phyloP scores from a whole-genome alignment of 1,140 invertebrate species.

The Tetragnatha versicolor region DNA sequence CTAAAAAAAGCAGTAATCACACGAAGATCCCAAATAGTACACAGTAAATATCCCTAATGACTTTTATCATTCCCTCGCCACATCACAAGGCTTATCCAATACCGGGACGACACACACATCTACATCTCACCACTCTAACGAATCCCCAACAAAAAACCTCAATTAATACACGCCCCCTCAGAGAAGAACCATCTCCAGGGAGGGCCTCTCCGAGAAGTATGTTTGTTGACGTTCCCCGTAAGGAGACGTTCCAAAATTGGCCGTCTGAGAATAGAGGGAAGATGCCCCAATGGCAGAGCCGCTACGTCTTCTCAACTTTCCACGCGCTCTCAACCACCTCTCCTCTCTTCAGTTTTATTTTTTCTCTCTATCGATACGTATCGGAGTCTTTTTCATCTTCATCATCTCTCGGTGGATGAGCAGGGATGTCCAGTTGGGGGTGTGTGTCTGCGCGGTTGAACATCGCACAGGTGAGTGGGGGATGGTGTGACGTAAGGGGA shows the following conservation, averaged over 20 bases:
- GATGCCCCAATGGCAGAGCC: slow-evolving; percentile 29
- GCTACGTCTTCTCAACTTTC: slow-evolving; percentile 42
- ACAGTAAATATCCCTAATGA: too few species aligned
- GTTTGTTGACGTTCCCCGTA: slow-evolving; percentile 35
- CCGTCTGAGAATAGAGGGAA: slow-evolving; percentile 35
- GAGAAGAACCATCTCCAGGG: too few species aligned
- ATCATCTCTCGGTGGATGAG: background rate
- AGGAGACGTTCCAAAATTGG: slow-evolving; percentile 37
- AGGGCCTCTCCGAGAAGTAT: background rate
- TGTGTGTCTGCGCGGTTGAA: background rate
- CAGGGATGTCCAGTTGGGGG: background rate
- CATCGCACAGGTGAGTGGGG: background rate
- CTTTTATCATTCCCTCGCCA: too few species aligned
- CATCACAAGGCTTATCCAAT: too few species aligned
- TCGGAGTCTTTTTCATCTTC: background rate
- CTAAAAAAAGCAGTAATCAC: too few species aligned
- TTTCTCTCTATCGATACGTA: background rate
- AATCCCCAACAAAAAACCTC: too few species aligned
- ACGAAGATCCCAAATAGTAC: too few species aligned
- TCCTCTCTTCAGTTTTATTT: background rate
- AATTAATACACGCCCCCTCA: too few species aligned
- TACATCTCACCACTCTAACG: too few species aligned
- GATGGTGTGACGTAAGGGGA: background rate
- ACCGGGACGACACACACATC: too few species aligned
- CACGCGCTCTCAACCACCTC: slow-evolving; percentile 16